These are phyloP conservation scores for Ganaspis brasiliensis DNA, from an alignment of 2,888 invertebrate species.

Conservation along the genomic window DNA sequence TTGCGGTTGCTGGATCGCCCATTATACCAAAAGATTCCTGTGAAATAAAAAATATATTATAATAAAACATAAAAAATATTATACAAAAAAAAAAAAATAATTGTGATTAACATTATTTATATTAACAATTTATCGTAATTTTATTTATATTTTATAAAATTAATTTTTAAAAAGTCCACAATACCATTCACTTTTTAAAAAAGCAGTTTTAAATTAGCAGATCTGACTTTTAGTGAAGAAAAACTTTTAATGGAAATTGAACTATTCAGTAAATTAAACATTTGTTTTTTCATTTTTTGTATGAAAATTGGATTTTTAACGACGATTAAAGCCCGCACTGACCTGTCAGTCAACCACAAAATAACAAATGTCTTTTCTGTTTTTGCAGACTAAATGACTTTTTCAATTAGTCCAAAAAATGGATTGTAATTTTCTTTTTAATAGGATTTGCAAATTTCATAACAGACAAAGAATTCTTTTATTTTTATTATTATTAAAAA, in stretches of 20 bases:
- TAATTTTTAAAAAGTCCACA: too few species aligned
- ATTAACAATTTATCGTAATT: too few species aligned
- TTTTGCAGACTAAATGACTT: background rate
- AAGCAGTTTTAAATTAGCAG: too few species aligned
- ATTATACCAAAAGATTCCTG: conserved; percentile 91
- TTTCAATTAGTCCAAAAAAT: too few species aligned
- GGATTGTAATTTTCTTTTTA: background rate
- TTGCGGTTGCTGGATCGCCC: conserved; percentile 92
- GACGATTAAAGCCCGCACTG: background rate
- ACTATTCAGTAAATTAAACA: background rate
- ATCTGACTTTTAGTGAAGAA: background rate
- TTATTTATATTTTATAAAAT: too few species aligned
- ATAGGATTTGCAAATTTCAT: background rate
- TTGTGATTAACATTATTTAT: too few species aligned
- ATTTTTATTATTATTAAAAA: too few species aligned
- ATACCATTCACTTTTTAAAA: too few species aligned
- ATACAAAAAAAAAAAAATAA: too few species aligned
- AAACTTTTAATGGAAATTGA: background rate
- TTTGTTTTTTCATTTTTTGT: background rate
- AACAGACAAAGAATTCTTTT: too few species aligned
- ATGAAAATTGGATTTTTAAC: background rate
- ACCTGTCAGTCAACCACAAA: background rate
- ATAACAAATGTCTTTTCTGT: background rate
- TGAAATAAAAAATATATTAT: conserved; percentile 41
- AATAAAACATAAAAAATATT: too few species aligned